These are phyloP conservation scores for Prochilodus magdalenae DNA, from an alignment of 2,113 vertebrate species.

Conservation along the genomic window DNA sequence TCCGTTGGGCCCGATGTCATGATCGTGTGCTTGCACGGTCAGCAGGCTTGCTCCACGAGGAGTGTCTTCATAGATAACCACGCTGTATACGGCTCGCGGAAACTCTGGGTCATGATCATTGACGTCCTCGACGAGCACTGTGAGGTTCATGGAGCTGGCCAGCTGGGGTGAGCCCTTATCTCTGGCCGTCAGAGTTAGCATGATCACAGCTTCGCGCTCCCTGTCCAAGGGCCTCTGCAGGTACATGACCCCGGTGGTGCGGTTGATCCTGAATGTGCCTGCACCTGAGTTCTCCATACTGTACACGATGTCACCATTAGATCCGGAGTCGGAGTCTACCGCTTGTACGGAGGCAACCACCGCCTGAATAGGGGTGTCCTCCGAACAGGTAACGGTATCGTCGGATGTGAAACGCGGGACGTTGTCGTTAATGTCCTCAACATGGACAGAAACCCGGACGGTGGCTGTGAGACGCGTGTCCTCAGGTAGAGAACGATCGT, in stretches of 20 bases:
- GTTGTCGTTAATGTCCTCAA: constrained; percentile 78
- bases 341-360: constrained; percentile 68
- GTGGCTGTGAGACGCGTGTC: constrained; percentile 68
- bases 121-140: constrained; percentile 68
- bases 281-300: constrained; percentile 60
- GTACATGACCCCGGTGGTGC: constrained; percentile 67
- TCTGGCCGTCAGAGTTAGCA: constrained; percentile 63
- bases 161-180: constrained; percentile 70
- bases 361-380: constrained; percentile 67
- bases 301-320: constrained; percentile 70
- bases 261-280: constrained; percentile 65
- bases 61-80: constrained; percentile 69
- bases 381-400: constrained; percentile 59
- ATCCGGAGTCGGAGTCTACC: constrained; percentile 69
- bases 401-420: constrained; percentile 69
- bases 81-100: constrained; percentile 61
- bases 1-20: constrained; percentile 70
- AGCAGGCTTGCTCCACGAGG: constrained; percentile 67
- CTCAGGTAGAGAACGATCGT: constrained; percentile 61
- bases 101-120: constrained; percentile 77
- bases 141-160: constrained; percentile 65
- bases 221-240: constrained; percentile 72
- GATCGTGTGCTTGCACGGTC: constrained; percentile 68
- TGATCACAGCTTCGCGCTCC: constrained; percentile 65
- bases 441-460: constrained; percentile 54